Base-by-base conservation (phyloP, 2,113 vertebrate genomes). In the Gnathonemus echidnorhynchus region DNA sequence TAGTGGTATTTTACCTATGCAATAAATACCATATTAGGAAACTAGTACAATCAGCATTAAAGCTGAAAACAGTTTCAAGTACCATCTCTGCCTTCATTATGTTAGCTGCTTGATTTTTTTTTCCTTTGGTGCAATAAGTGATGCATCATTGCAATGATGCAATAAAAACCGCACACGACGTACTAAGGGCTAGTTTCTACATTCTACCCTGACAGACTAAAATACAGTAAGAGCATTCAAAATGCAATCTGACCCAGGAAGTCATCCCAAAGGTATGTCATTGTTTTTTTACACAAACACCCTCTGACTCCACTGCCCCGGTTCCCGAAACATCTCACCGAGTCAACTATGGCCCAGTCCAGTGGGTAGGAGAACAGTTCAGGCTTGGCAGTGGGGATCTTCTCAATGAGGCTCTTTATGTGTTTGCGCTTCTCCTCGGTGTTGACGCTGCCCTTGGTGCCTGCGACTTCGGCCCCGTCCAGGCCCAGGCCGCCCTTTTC, bases 361-460 rank as follows among this genome's bases (percentile, higher is more conserved):
- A 99, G 95, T 7, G 97, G 97, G 96, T 99, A 99, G 88, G 97
- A 97, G 94, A 99, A 99, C 87, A 99, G 97, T 94, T 99, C 98
- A 0, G 98, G 97, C 93, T 99, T 99, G 88, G 96, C 98, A 3
- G 98, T 99, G 53, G 98, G 98, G 56, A 99, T 99, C 96, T 99
- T 99, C 93, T 99, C 98, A 50, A 99, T 99, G 13, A 99, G 97
- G 93, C 97, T 99, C 94, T 99, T 99, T 93, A 99, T 99, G 94
- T 99, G 98, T 93, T 99, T 99, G 58, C 98, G 98, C 91, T 99
- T 99, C 94, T 99, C 98, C 94, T 99, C 98, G 0, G 97, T 96
- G 92, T 99, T 97, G 58, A 97, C 98, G 5, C 95, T 97, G 94
- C 98, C 98, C 95, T 99, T 99, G 88, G 97, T 95, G 42, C 87